Evolutionary conservation across 2,888 invertebrate species (phyloP), one percentile per base, ranked within the genome.

Genomic region (Lepidonotus clava): DNA sequence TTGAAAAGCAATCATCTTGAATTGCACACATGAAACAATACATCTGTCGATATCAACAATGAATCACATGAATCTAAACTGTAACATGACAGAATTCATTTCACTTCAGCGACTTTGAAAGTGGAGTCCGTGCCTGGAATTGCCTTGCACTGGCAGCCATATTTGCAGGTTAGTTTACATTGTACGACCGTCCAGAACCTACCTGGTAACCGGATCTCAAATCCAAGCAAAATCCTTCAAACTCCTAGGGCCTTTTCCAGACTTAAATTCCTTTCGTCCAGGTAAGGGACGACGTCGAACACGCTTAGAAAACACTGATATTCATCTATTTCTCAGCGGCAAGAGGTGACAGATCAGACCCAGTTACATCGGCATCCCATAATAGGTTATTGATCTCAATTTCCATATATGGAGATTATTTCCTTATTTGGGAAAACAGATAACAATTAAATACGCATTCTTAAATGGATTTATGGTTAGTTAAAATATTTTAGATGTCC

Each of bases 351-450:
- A 80, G 41, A 46, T 80, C 80, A 32, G 46, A 28, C n/a, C 46
- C 24, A 80, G 41, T 32, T 80, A 80, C 80, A 46, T 80, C 18
- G 80, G 80, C 34, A 80, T 80, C 80, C 80, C 80, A 80, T 80
- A 80, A 80, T 80, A 46, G 38, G 80, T 11, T n/a, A 80, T 77
- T 40, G 46, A 41, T 41, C 77, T n/a, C 5, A 14, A 32, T 38
- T n/a, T 76, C 76, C 76, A 76, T 36, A 76, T 76, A 76, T 46
- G 80, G 80, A 21, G 21, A 76, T 40, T 14, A 51, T 51, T 51
- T 11, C 71, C 36, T 21, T 38, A 76, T 76, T 40, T 76, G 40
- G 76, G 41, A n/a, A n/a, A n/a, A n/a, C n/a, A n/a, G n/a, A n/a
- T n/a, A n/a, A n/a, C n/a, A n/a, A n/a, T n/a, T n/a, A n/a, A n/a